Base-by-base conservation (phyloP, 2,888 invertebrate genomes). In the Apotomis capreana region DNA sequence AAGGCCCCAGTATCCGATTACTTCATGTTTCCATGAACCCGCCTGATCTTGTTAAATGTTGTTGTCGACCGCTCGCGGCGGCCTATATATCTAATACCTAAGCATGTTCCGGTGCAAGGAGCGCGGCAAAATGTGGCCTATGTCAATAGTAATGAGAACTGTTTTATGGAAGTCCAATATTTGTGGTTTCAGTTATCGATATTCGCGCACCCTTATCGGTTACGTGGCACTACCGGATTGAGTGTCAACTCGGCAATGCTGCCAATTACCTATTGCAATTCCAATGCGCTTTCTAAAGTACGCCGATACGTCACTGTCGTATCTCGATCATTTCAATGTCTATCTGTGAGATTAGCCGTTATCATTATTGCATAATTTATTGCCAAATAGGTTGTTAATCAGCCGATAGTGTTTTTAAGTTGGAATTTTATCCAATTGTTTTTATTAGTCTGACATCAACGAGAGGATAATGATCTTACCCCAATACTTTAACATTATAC, bases 1-100 rank as follows among this genome's bases (percentile, higher is more conserved):
- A 40, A 40, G 6, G 40, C 40, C 40, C 40, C 40, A 40, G 40
- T 40, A 40, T 40, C 15, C 8, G 15, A 15, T 44, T 5, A 44
- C 59, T 36, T 15, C n/a, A 37, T 52, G 52, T 40, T 40, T 10
- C 54, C 52, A 37, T 63, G 63, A 63, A 54, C 52, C n/a, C 37
- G 13, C 13, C 49, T 62, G 54, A 63, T 40, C 52, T 40, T 6
- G 6, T 52, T 63, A 51, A 37, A n/a, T 49, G 36, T 51, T 52
- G 10, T 62, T 62, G 62, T 63, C 9, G 26, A 40, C 52, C 40
- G 40, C 5, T 6, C 40, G 40, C 40, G 26, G 26, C 26, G 26
- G 26, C 26, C 26, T 2, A 26, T 26, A 26, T 26, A 26, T 2
- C 26, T 26, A 26, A 26, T 26, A 26, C 26, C 26, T 26, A 26